Evolutionary conservation across 2,113 vertebrate genomes (phyloP).

Genomic region (Phrynosoma blainvillii): DNA sequence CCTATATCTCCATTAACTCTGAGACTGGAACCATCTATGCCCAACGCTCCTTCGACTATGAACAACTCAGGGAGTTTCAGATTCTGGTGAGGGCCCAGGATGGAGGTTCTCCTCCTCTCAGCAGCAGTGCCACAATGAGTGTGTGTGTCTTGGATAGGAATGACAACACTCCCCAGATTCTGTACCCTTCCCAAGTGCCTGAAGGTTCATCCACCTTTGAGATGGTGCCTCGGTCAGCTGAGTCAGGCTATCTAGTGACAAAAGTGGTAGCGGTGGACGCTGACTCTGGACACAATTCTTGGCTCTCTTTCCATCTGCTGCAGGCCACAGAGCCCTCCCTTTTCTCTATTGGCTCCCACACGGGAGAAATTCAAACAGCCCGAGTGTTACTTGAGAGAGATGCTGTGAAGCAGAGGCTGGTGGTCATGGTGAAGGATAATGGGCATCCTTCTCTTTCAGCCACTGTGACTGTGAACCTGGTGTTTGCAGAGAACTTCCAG

Average conservation of each 20-base stretch:
- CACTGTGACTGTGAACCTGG: conserved; percentile 72
- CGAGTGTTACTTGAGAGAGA: conserved; percentile 3
- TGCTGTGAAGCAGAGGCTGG: conserved; percentile 13
- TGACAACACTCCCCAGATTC: conserved; percentile 71
- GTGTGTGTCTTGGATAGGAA: conserved; percentile 73
- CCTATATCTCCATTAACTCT: conserved; percentile 74
- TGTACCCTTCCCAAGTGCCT: conserved; percentile 65
- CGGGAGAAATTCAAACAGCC: conserved; percentile 17
- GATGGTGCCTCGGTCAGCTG: conserved; percentile 18
- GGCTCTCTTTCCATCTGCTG: conserved; percentile 19
- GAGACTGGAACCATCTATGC: conserved; percentile 73
- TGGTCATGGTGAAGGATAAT: conserved; percentile 69
- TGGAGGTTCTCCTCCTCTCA: conserved; percentile 56
- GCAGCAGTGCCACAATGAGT: conserved; percentile 59
- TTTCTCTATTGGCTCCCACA: conserved; percentile 5
- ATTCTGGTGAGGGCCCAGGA: conserved; percentile 71
- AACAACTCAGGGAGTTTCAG: conserved; percentile 71
- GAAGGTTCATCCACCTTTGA: conserved; percentile 24
- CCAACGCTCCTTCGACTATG: conserved; percentile 76
- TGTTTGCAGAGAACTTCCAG: conserved; percentile 74
- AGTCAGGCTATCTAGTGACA: conserved; percentile 1
- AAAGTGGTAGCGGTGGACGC: conserved; percentile 24
- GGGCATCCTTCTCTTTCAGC: conserved; percentile 69
- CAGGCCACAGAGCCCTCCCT: conserved; percentile 9
- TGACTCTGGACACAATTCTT: conserved; percentile 24